Conservation (phyloP, 2,888 invertebrate species). For the Cheilosia urbana region DNA sequence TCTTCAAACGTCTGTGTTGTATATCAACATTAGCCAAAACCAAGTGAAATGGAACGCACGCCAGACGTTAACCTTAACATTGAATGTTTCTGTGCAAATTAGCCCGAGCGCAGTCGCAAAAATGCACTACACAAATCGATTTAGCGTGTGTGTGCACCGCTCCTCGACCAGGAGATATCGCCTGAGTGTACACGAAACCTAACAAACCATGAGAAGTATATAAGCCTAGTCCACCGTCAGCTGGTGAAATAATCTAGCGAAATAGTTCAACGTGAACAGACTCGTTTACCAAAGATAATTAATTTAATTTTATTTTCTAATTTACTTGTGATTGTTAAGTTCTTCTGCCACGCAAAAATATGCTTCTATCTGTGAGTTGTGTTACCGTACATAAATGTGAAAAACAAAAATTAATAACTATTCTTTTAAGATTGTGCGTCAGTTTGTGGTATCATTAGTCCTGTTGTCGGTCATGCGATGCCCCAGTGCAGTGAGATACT, state of each 20-base stretch:
- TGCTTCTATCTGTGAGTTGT: conserved; percentile 57
- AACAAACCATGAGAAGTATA: conserved; percentile 73
- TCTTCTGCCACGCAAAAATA: conserved; percentile 9
- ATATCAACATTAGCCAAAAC: background rate
- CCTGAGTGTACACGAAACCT: conserved; percentile 52
- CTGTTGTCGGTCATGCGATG: conserved; percentile 28
- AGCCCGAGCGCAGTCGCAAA: conserved; percentile 16
- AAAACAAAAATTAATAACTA: background rate
- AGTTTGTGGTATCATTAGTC: conserved; percentile 46
- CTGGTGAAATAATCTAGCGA: conserved; percentile 62
- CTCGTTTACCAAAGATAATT: conserved; percentile 29
- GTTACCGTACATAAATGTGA: background rate
- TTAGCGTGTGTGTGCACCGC: conserved; percentile 63
- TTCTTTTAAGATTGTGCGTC: conserved; percentile 40
- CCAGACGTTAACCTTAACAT: conserved; percentile 73
- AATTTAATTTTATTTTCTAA: background rate
- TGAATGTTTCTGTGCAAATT: conserved; percentile 47
- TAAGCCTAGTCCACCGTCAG: conserved; percentile 55
- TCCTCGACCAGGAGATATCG: conserved; percentile 62
- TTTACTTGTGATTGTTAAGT: background rate
- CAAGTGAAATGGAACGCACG: conserved; percentile 72
- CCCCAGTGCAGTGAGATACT: conserved; percentile 44
- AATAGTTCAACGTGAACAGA: conserved; percentile 46
- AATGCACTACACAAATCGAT: conserved; percentile 42
- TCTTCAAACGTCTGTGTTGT: conserved; percentile 20